Conservation (phyloP, 2,888 invertebrate genomes). For the Machimus atricapillus region DNA sequence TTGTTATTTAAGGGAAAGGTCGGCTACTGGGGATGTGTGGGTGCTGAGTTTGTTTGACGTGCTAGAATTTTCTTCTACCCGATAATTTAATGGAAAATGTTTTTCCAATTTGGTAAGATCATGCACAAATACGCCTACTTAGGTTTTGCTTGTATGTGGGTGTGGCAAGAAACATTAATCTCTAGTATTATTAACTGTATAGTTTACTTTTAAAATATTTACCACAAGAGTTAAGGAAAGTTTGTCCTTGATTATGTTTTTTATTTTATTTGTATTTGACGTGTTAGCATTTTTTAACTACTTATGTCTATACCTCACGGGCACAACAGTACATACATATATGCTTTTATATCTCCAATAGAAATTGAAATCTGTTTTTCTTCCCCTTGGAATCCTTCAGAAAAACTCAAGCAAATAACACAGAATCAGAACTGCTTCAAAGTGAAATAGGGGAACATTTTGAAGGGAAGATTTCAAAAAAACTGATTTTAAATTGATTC, state of each 20-base stretch:
- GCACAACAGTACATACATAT: no score
- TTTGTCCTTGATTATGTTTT: neutral
- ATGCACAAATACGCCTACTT: neutral
- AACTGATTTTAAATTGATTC: no score
- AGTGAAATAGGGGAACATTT: no score
- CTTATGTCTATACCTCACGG: no score
- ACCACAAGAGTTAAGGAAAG: neutral
- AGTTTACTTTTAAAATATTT: neutral
- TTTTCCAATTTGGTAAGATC: neutral
- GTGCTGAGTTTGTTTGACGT: neutral
- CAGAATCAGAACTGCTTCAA: no score
- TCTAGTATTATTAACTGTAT: neutral
- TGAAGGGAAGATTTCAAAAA: no score
- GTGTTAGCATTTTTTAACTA: no score
- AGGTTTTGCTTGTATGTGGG: neutral
- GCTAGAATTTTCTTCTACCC: neutral
- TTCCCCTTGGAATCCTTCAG: no score
- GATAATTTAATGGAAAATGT: neutral
- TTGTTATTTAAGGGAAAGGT: neutral
- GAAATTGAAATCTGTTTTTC: no score
- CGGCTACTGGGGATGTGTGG: neutral
- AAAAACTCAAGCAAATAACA: no score
- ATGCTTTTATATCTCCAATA: no score
- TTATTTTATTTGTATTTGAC: neutral
- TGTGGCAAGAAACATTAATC: neutral